phyloP scores from a whole-genome alignment of 2,797 vertebrate genomes.

The Nyctalus aviator region DNA sequence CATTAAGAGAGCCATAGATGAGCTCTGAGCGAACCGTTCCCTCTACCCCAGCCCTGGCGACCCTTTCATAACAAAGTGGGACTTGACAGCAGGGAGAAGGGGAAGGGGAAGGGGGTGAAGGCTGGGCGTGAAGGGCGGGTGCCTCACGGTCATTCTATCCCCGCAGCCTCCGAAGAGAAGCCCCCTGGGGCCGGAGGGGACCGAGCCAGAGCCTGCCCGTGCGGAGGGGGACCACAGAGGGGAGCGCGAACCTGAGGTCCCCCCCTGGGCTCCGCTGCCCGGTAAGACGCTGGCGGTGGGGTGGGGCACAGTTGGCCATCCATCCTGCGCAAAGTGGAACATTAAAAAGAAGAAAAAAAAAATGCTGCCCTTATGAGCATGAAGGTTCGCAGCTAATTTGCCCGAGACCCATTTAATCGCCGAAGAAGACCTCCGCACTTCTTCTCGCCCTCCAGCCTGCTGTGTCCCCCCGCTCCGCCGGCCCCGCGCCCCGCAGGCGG shows the following conservation, averaged over 20 bases:
- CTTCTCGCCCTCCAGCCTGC: slow-evolving; percentile 31
- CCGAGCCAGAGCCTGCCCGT: slow-evolving; percentile 60
- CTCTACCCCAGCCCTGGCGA: not conserved
- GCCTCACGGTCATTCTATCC: slow-evolving; percentile 54
- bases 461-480: slow-evolving; percentile 7
- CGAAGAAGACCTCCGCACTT: not conserved
- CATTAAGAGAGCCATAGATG: not conserved
- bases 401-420: slow-evolving; percentile 41
- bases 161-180: slow-evolving; percentile 77
- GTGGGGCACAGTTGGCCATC: slow-evolving; percentile 39
- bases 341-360: not conserved
- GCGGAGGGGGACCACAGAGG: slow-evolving; percentile 39
- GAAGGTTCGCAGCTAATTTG: slow-evolving; percentile 56
- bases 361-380: slow-evolving; percentile 33
- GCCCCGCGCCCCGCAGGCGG: slow-evolving; percentile 36
- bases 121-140: not conserved
- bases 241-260: slow-evolving; percentile 50
- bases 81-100: slow-evolving; percentile 51
- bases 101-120: not conserved
- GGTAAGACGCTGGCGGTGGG: slow-evolving; percentile 75
- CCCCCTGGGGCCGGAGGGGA: slow-evolving; percentile 60
- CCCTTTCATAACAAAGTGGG: not conserved
- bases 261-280: slow-evolving; percentile 60
- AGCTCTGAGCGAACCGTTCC: not conserved
- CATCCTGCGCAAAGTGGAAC: slow-evolving; percentile 52